phyloP scores from a whole-genome alignment of 1,140 invertebrate species.

The Nasonia vitripennis region DNA sequence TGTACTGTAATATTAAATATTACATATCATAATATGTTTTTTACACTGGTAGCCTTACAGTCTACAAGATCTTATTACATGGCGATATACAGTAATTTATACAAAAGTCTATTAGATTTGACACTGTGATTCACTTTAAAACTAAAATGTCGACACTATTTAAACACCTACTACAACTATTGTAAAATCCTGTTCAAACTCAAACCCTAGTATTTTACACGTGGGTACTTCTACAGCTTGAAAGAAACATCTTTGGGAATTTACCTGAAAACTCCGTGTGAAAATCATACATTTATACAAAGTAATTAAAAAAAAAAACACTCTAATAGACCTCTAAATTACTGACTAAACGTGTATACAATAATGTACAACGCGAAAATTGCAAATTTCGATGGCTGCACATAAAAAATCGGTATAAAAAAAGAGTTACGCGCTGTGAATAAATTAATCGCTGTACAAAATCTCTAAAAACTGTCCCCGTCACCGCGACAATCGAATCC shows the following conservation, averaged over 20 bases:
- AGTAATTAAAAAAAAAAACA: neutral
- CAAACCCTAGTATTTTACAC: neutral
- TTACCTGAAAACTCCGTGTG: neutral
- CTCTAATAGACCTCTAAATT: neutral
- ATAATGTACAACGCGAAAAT: neutral
- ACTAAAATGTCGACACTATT: neutral
- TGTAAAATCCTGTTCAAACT: neutral
- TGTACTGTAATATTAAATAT: neutral
- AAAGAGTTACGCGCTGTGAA: too few relatives aligned
- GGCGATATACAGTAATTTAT: slow-evolving; percentile 25
- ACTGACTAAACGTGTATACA: neutral
- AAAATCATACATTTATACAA: neutral
- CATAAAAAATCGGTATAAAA: too few relatives aligned
- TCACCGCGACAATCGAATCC: neutral
- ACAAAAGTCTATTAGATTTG: slow-evolving; percentile 9
- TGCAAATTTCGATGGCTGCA: too few relatives aligned
- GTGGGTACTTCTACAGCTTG: neutral
- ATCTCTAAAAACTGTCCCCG: neutral
- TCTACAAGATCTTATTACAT: slow-evolving; percentile 1
- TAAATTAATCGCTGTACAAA: too few relatives aligned
- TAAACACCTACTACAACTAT: neutral
- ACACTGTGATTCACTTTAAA: neutral
- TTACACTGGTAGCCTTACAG: neutral
- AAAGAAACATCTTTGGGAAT: neutral
- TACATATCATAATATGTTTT: neutral